These are phyloP conservation scores for Thalassoma bifasciatum DNA, from an alignment of 2,113 vertebrate genomes.

Conservation along the genomic window DNA sequence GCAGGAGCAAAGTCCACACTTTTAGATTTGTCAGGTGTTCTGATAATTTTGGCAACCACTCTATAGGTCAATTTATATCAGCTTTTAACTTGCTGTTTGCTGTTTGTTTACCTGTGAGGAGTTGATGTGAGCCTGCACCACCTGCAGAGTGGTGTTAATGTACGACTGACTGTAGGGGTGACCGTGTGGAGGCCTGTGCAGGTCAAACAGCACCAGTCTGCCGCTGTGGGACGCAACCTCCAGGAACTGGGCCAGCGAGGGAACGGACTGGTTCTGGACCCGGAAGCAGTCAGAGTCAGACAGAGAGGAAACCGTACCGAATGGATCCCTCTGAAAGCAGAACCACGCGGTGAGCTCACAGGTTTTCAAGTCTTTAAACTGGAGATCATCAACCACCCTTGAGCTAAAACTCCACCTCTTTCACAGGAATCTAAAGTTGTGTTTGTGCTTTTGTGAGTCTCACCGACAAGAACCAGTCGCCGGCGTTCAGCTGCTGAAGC, in stretches of 20 bases:
- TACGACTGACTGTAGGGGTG: slow-evolving; percentile 87
- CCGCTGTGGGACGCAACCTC: slow-evolving; percentile 80
- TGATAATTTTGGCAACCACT: too few relatives aligned
- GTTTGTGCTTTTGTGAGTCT: not conserved
- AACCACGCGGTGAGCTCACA: too few relatives aligned
- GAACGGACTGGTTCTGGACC: slow-evolving; percentile 86
- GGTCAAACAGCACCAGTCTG: slow-evolving; percentile 88
- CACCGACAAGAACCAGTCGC: slow-evolving; percentile 90
- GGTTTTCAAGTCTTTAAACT: too few relatives aligned
- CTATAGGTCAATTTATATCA: rapidly evolving
- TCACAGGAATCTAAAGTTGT: too few relatives aligned
- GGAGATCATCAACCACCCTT: too few relatives aligned
- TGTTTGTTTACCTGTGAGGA: slow-evolving; percentile 81
- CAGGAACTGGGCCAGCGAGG: slow-evolving; percentile 85
- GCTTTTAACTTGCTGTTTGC: not conserved
- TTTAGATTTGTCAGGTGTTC: too few relatives aligned
- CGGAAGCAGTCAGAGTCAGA: slow-evolving; percentile 72
- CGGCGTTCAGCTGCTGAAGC: slow-evolving; percentile 89
- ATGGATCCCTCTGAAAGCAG: slow-evolving; percentile 84
- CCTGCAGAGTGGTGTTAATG: slow-evolving; percentile 84
- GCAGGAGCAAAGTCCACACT: too few relatives aligned
- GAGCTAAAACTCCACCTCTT: too few relatives aligned
- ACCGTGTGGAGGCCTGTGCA: slow-evolving; percentile 84
- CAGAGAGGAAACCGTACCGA: slow-evolving; percentile 78
- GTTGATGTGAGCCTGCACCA: slow-evolving; percentile 83